Percentiles rank a stretch among this genome's conserved stretches.
Evolutionary conservation across 1,140 invertebrate genomes (phyloP).

Genomic region (Brachionus sp.): DNA sequence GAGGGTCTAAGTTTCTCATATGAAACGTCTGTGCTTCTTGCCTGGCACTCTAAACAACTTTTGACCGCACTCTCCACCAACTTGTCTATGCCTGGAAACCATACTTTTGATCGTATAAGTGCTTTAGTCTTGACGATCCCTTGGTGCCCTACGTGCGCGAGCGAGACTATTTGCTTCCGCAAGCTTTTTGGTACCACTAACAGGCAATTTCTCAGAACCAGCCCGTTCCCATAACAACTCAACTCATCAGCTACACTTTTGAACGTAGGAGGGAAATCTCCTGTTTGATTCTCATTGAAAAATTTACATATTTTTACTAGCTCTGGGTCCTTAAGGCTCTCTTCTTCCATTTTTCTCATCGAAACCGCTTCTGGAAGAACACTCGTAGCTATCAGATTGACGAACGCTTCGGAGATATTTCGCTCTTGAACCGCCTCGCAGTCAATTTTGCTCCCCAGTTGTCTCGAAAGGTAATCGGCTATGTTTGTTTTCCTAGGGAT

Average conservation of each 20-base stretch:
- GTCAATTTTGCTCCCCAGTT: neutral
- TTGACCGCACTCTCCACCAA: neutral
- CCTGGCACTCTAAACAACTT: neutral
- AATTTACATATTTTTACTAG: neutral
- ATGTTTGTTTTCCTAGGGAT: neutral
- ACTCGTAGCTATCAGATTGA: neutral
- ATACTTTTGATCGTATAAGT: neutral
- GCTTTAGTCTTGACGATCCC: slow-evolving; percentile 7
- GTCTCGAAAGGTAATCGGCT: neutral
- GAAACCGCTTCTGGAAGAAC: neutral
- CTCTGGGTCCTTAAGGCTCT: neutral
- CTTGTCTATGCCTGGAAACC: neutral
- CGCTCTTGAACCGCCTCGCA: neutral
- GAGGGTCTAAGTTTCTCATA: neutral
- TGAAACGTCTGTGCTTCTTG: neutral
- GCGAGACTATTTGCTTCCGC: neutral
- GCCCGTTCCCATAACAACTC: neutral
- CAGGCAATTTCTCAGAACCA: neutral
- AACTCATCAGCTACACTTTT: neutral
- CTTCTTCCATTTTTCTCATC: neutral
- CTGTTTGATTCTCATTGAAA: neutral
- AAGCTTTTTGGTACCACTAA: neutral
- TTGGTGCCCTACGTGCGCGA: neutral
- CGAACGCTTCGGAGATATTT: neutral
- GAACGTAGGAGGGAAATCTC: neutral